Evolutionary conservation across 2,113 vertebrate genomes (phyloP).

Genomic region (Rynchops niger): DNA sequence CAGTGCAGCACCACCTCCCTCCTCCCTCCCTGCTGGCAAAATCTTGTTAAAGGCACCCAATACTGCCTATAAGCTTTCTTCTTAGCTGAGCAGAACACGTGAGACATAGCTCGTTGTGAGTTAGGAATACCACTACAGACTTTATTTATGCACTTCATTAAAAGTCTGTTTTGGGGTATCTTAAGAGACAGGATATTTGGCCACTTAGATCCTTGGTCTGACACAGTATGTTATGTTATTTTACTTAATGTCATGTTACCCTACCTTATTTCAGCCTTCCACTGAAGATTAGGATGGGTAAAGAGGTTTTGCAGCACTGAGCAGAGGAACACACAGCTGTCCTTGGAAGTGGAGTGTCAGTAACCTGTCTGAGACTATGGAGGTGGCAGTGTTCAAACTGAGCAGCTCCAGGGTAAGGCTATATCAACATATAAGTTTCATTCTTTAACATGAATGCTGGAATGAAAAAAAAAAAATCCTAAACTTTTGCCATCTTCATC

Average conservation of each 20-base stretch:
- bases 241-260: neutral
- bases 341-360: conserved; percentile 9
- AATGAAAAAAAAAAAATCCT: neutral
- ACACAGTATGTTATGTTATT: neutral
- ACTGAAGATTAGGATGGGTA: neutral
- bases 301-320: neutral
- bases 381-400: conserved; percentile 6
- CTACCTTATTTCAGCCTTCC: neutral
- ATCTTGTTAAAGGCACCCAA: neutral
- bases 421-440: conserved; percentile 32
- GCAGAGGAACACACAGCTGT: neutral
- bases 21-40: neutral
- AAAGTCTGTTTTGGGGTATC: neutral
- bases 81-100: neutral
- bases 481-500: conserved; percentile 47
- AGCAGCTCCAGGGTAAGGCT: conserved; percentile 2
- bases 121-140: neutral
- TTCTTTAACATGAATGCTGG: conserved; percentile 34
- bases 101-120: neutral
- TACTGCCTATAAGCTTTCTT: neutral
- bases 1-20: neutral
- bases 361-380: neutral
- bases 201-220: neutral
- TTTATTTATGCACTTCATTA: neutral
- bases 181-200: neutral